Conservation (phyloP, 2,113 vertebrate genomes). For the Propithecus coquereli region DNA sequence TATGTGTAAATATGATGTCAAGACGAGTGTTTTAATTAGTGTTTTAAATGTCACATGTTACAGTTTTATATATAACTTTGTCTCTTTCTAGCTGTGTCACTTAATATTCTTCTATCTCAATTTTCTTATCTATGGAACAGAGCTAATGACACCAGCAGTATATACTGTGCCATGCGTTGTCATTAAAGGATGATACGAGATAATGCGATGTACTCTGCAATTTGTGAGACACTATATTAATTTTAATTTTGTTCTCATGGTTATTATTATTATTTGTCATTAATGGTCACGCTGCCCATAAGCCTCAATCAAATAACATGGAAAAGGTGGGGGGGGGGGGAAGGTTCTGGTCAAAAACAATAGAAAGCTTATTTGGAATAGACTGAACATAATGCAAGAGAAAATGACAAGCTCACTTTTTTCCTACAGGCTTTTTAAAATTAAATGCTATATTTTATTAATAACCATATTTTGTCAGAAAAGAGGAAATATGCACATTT, state of each 20-base stretch:
- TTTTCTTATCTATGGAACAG: background rate
- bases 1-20: background rate
- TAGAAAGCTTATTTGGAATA: background rate
- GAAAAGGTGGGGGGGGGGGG: background rate
- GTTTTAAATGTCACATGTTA: background rate
- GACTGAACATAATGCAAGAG: background rate
- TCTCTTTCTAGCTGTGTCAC: background rate
- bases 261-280: background rate
- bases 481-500: background rate
- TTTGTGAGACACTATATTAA: background rate
- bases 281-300: background rate
- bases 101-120: background rate
- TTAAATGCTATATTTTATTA: constrained; percentile 43
- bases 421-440: background rate
- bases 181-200: background rate
- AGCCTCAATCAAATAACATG: background rate
- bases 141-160: background rate
- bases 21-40: background rate
- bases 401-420: constrained; percentile 28
- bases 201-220: background rate
- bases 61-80: background rate
- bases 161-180: background rate
- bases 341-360: background rate
- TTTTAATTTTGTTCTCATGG: background rate
- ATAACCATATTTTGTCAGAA: constrained; percentile 12